Base-by-base conservation (phyloP, 2,888 invertebrate species). In the Mantis religiosa region DNA sequence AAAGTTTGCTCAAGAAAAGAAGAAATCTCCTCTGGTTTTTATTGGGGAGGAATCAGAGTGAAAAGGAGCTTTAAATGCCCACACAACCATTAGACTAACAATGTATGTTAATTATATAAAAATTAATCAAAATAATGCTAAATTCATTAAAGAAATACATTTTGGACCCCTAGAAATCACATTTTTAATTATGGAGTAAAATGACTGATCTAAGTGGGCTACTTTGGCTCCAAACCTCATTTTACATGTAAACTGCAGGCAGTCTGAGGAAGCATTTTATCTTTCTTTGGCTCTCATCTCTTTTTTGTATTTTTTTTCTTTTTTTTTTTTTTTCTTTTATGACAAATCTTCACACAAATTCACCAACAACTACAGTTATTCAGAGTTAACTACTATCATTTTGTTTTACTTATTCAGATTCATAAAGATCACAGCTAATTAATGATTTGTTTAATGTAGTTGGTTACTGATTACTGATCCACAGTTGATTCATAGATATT, bases 301-400 rank as follows among this genome's bases (percentile, higher is more conserved):
- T 71, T 71, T 71, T 71, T 71, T 71, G 54, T 71, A 71, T 71
- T 71, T 71, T 71, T 71, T 71, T 71, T 47, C 14, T n/a, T n/a
- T n/a, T 54, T 71, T 6, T 71, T 3, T 71, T 25, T 87, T 86
- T 41, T 87, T 84, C 30, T 28, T 82, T 87, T 87, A 41, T 84
- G 84, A 84, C 82, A 88, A 88, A 82, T 88, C 81, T 88, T 85
- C 34, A 82, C 85, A 85, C 27, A 82, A 88, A 88, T 81, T 88
- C 84, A 88, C 85, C 41, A 82, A 88, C 71, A 84, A 71, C 84
- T 85, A 84, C 28, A 84, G 81, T 88, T 84, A 89, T 28, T 71
- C 41, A 89, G 82, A 86, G 34, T 85, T 20, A 85, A 87, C 54
- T 41, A 85, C 86, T 88, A 85, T 84, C 41, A 20, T 83, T 71